Conservation (phyloP, 1,140 invertebrate genomes). For the Calliphora vicina region DNA sequence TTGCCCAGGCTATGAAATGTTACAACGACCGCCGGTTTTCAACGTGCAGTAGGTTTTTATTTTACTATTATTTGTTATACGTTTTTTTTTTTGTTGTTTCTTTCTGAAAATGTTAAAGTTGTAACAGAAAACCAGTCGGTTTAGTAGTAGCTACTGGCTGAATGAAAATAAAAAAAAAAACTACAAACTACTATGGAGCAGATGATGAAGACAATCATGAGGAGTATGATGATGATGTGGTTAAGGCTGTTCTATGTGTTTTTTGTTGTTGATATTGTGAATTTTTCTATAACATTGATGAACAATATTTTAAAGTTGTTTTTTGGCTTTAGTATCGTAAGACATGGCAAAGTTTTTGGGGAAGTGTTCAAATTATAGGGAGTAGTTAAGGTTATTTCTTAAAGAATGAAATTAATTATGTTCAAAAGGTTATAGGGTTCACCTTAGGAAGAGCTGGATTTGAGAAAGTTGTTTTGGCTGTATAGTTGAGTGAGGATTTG, state of each 20-base stretch:
- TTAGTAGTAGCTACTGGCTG: not conserved
- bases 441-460: too few species aligned
- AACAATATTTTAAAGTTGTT: not conserved
- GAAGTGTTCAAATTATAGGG: too few species aligned
- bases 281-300: not conserved
- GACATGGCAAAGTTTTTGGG: too few species aligned
- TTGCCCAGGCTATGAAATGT: constrained; percentile 3
- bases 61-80: not conserved
- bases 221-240: not conserved
- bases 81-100: too few species aligned
- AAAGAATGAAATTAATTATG: too few species aligned
- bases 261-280: too few species aligned
- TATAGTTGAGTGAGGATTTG: too few species aligned
- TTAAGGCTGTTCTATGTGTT: not conserved
- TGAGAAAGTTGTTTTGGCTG: too few species aligned
- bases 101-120: not conserved
- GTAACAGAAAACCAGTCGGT: constrained; percentile 8
- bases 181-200: not conserved
- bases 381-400: too few species aligned
- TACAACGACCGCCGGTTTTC: not conserved
- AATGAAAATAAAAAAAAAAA: not conserved
- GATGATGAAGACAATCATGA: not conserved
- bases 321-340: too few species aligned
- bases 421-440: too few species aligned
- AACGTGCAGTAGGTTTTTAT: not conserved